Evolutionary conservation across 2,113 vertebrate genomes (phyloP).

Genomic region (Caranx melampygus): DNA sequence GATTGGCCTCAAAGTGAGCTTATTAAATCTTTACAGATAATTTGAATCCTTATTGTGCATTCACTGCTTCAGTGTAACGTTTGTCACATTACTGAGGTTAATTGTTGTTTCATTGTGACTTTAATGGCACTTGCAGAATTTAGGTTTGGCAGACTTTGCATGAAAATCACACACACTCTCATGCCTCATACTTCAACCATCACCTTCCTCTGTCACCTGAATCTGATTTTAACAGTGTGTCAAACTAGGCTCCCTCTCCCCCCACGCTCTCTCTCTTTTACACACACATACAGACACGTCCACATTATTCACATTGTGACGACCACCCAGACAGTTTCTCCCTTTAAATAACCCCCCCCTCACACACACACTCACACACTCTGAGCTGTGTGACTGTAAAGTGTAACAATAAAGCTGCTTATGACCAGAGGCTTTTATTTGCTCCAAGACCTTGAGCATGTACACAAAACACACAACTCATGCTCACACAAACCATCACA

Average conservation of each 20-base stretch:
- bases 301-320: background rate
- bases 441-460: conserved; percentile 35
- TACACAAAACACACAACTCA: conserved; percentile 25
- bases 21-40: background rate
- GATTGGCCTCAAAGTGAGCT: background rate
- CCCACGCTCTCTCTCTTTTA: background rate
- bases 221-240: background rate
- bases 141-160: background rate
- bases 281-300: background rate
- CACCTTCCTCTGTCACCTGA: background rate
- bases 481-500: background rate
- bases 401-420: conserved; percentile 53
- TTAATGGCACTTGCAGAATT: background rate
- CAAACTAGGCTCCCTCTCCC: background rate
- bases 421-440: conserved; percentile 52
- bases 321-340: conserved; percentile 26
- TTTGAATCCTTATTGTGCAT: background rate
- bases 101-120: background rate
- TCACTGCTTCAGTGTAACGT: background rate
- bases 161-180: background rate
- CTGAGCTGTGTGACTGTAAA: conserved; percentile 49
- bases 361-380: background rate
- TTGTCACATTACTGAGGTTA: background rate
- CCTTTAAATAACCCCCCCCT: conserved; percentile 11
- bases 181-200: background rate